Percentiles rank a stretch among this genome's conserved stretches.
Evolutionary conservation across 2,888 invertebrate species (phyloP).

Genomic region (Eilema sororculum): DNA sequence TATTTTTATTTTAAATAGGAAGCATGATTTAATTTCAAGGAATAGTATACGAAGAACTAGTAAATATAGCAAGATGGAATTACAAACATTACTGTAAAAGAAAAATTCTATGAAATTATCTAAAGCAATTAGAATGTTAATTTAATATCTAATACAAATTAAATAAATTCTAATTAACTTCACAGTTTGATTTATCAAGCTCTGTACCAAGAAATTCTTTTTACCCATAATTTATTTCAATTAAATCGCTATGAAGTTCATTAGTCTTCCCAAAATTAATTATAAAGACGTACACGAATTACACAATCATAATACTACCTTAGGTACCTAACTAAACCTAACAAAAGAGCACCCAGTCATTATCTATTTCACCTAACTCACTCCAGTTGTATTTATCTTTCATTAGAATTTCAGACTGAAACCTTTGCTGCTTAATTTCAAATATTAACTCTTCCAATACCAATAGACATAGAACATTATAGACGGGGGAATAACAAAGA

Average conservation of each 20-base stretch:
- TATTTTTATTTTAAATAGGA: conserved; percentile 19
- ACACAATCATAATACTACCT: neutral
- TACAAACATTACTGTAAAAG: too few species aligned
- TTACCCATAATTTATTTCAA: neutral
- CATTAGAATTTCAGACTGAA: conserved; percentile 1
- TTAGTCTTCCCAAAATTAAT: neutral
- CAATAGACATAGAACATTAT: conserved; percentile 9
- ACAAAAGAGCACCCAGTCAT: neutral
- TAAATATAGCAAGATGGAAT: neutral
- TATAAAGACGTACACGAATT: too few species aligned
- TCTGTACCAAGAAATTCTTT: neutral
- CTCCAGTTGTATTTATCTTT: neutral
- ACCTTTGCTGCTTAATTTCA: conserved; percentile 4
- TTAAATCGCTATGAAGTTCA: neutral
- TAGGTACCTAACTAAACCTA: neutral
- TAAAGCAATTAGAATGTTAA: too few species aligned
- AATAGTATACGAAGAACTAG: neutral
- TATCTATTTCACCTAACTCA: neutral
- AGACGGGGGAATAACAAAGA: conserved; percentile 9
- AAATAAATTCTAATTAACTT: too few species aligned
- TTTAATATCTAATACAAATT: too few species aligned
- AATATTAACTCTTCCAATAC: conserved; percentile 1
- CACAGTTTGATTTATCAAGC: neutral
- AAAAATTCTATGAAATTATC: too few species aligned
- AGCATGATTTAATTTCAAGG: neutral